These are phyloP conservation scores for Pionites leucogaster DNA, from an alignment of 2,113 vertebrate species.

Conservation along the genomic window DNA sequence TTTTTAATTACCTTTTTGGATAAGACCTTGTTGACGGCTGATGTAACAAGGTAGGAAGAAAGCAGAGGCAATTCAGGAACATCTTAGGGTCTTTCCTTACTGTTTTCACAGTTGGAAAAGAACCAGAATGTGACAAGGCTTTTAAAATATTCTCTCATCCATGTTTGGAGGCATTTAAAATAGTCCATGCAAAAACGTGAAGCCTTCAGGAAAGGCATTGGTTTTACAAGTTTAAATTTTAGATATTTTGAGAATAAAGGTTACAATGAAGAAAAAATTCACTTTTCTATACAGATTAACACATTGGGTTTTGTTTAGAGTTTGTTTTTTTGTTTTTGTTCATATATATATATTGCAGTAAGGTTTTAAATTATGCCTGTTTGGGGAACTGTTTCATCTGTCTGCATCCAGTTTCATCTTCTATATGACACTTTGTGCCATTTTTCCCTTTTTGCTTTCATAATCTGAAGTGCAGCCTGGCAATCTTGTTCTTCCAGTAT, in stretches of 20 bases:
- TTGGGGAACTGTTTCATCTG: background rate
- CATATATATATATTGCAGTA: background rate
- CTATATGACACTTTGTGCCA: background rate
- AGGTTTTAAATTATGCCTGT: background rate
- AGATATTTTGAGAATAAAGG: background rate
- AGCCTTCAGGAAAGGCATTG: background rate
- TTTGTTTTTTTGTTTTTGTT: background rate
- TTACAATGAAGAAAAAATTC: background rate
- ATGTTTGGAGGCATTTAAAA: background rate
- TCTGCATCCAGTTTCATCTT: background rate
- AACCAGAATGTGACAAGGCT: background rate
- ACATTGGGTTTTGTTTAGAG: fast-evolving
- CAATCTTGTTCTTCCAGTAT: background rate
- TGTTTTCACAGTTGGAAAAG: background rate
- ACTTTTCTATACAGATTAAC: background rate
- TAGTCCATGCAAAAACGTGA: background rate
- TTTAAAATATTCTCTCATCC: background rate
- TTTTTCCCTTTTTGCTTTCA: background rate
- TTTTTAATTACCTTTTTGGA: background rate
- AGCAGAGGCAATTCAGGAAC: background rate
- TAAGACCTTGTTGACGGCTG: background rate
- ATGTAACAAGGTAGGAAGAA: background rate
- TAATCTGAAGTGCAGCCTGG: background rate
- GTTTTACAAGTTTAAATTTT: background rate
- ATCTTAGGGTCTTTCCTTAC: background rate